Evolutionary conservation across 2,113 vertebrate species (phyloP), one percentile per base, ranked within the genome.

Genomic region (Ariopsis seemanni): DNA sequence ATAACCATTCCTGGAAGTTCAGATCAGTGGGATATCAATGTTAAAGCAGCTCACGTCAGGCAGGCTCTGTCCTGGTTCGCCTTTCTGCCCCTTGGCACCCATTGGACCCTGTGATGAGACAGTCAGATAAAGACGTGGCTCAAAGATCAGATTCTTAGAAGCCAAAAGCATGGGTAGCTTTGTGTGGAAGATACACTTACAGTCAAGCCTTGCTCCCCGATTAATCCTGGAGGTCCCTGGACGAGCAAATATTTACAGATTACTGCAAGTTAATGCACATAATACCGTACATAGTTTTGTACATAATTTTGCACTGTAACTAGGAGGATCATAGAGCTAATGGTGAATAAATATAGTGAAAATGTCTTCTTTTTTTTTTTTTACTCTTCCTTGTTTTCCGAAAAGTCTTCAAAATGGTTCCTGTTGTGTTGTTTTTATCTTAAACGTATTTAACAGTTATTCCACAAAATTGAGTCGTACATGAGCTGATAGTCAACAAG

Each of bases 1-100:
- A n/a, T 17, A 80, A 20, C 30, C 27, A 18, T 80, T 80, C 6
- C 57, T 79, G 8, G 55, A 85, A 30, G 1, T 12, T 63, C 18
- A 42, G 48, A 34, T 58, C 7, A 34, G 55, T 1, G 15, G 27
- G 12, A 52, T 65, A 18, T 74, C 5, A 60, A 9, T 27, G 9
- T 78, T 82, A 82, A 62, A 82, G 79, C 18, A 25, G 34, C 81
- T 88, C 52, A 88, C 86, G 2, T 88, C 86, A 78, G 72, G 50
- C 9, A 67, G 34, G 20, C 30, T 84, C 8, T 96, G 95, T 69
- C 94, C 96, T 83, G 95, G 94, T 50, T 96, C 96, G 20, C 92
- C 96, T 91, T 96, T 97, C 89, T 90, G 91, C 6, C 95, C 95
- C 48, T 96, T 95, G 84, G 94, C 92, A 42, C 96, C 96, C 96